A percentile compares a stretch with the other conserved stretches of the same genome.
These are phyloP conservation scores for Odocoileus virginianus DNA, from an alignment of 2,113 vertebrate species.

Conservation along the genomic window DNA sequence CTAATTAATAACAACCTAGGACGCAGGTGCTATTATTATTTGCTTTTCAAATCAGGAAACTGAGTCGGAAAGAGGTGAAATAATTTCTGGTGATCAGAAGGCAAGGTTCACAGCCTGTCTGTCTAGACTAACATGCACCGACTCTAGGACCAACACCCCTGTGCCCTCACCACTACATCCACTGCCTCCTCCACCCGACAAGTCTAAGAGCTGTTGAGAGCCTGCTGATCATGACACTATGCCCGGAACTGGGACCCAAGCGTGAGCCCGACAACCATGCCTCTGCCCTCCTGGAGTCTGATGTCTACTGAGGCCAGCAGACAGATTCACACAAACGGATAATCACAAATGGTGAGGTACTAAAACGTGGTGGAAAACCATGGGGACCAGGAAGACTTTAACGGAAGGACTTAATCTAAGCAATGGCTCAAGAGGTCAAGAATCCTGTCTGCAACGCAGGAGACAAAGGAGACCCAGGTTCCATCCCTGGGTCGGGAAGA, in stretches of 20 bases:
- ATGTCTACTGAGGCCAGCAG: neutral
- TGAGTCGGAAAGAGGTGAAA: neutral
- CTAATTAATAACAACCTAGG: neutral
- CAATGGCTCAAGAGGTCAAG: neutral
- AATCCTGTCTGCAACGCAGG: neutral
- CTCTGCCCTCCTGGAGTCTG: neutral
- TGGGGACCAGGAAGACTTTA: neutral
- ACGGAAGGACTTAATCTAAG: neutral
- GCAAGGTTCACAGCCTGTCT: neutral
- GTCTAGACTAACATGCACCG: accelerated
- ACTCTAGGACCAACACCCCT: neutral
- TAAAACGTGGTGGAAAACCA: neutral
- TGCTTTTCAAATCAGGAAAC: neutral
- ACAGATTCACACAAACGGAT: neutral
- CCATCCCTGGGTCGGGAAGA: neutral
- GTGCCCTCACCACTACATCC: neutral
- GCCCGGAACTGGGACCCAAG: neutral
- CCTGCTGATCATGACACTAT: neutral
- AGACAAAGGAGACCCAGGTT: neutral
- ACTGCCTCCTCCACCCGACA: neutral
- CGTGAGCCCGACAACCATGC: neutral
- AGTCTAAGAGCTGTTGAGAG: neutral
- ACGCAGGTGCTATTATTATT: neutral
- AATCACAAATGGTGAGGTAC: neutral
- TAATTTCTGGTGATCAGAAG: neutral